Conservation (phyloP, 2,888 invertebrate genomes). For the Atethmia centrago region DNA sequence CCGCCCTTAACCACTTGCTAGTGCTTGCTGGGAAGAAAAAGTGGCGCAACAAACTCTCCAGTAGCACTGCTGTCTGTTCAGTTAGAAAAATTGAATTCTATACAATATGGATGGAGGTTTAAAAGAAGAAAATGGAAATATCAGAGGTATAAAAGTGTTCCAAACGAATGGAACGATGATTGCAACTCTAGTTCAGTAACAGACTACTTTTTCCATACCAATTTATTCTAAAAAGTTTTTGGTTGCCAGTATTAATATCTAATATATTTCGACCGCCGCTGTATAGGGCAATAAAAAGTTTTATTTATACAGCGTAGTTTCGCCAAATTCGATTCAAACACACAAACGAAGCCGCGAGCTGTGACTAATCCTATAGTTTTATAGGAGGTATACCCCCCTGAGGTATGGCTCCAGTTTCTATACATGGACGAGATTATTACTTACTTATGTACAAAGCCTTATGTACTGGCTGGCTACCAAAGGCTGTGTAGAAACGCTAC, state of each 20-base stretch:
- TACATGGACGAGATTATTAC: slow-evolving; percentile 11
- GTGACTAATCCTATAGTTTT: slow-evolving; percentile 49
- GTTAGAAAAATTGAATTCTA: too few relatives aligned
- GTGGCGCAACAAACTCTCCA: too few relatives aligned
- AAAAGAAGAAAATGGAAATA: neutral
- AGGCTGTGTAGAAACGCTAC: too few relatives aligned
- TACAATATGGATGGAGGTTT: neutral
- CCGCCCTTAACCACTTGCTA: too few relatives aligned
- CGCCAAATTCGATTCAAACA: slow-evolving; percentile 50
- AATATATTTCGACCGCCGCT: slow-evolving; percentile 27
- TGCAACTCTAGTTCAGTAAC: neutral
- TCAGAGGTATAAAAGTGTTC: neutral
- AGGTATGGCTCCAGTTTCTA: slow-evolving; percentile 27
- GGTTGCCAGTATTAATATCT: slow-evolving; percentile 40
- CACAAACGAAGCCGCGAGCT: slow-evolving; percentile 30
- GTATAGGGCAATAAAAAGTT: slow-evolving; percentile 39
- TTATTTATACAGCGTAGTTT: slow-evolving; percentile 38
- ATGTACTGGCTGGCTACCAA: too few relatives aligned
- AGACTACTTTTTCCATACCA: slow-evolving; percentile 15
- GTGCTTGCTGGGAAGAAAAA: too few relatives aligned
- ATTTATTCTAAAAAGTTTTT: slow-evolving; percentile 37
- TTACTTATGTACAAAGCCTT: neutral
- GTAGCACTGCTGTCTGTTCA: too few relatives aligned
- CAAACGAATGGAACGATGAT: neutral
- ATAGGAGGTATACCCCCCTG: slow-evolving; percentile 25